Evolutionary conservation across 2,113 vertebrate species (phyloP), one percentile per base, ranked within the genome.

Genomic region (Hydrochoerus hydrochaeris): DNA sequence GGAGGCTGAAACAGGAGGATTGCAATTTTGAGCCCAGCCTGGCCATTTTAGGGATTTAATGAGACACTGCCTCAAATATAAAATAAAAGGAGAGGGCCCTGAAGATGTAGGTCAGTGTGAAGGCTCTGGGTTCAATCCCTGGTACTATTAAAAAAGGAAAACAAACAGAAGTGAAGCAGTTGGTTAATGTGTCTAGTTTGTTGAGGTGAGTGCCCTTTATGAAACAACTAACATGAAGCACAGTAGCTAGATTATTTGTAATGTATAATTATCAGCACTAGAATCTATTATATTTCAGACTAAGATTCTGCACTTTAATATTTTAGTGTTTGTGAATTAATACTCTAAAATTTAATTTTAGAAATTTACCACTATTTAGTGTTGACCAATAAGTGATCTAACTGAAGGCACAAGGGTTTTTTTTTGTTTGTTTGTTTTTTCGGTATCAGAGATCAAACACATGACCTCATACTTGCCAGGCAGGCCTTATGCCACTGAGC

Each of bases 331-430:
- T 95, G 24, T 92, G 35, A 63, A 65, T 63, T 84, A 82, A 54
- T 26, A 30, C 26, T 87, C 6, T 41, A 16, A 84, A 75, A 4
- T 96, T 96, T 90, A 94, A 67, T 87, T 87, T 87, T 88, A 75
- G 44, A 44, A 77, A n/a, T 38, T 57, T 12, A 73, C 58, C 1
- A 14, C 38, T 73, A 20, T 95, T 95, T 81, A 96, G 13, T 78
- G 32, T 96, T 96, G 95, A 88, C 20, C 86, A 41, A n/a, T 77
- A 95, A 82, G 17, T 73, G 11, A 41, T 89, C 28, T 96, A 77
- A 85, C 24, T 81, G 22, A 95, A 87, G 88, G 24, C 35, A 67
- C 2, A 69, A 87, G 41, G 49, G 85, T 41, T 85, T 91, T 52
- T 52, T 52, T 52, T 52, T 52, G 6, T 52, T 52, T 52, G 46